Base-by-base conservation (phyloP, 2,113 vertebrate species). In the Paradoxurus hermaphroditus region DNA sequence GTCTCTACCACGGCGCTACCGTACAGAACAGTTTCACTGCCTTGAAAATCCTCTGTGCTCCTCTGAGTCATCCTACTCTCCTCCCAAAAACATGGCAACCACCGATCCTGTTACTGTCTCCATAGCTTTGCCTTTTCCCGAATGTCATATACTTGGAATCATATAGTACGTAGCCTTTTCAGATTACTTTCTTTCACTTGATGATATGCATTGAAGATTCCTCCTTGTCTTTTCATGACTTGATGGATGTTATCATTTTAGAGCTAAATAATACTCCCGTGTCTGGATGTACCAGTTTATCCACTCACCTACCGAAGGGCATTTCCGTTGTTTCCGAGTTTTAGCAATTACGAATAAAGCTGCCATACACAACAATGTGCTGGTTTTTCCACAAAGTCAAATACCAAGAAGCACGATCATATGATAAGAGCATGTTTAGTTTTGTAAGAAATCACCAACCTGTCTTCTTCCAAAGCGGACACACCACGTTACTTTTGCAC, bases 1-100 rank as follows among this genome's bases (percentile, higher is more conserved):
- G 4, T 21, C 11, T 10, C 31, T 44, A 21, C 31, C 1, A 12
- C 7, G 11, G 15, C 1, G 1, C 44, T 4, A 15, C 13, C 5
- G 12, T 2, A 9, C 3, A 16, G 39, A 59, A 12, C 1, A 25
- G 36, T 3, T 11, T 39, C 18, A 7, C 44, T 44, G 23, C 14
- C n/a, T 10, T 29, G 21, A 81, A 21, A 51, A 11, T 49, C 59
- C 62, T 27, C 44, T 63, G 25, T n/a, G 21, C 21, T 21, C 82
- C 12, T 3, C 21, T 68, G 46, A 27, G 5, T 46, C n/a, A n/a
- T 3, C 39, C n/a, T 11, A 14, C 8, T 2, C 19, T 36, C 56
- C 8, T 16, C 13, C n/a, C 12, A 1, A 12, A 31, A 13, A 21
- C 5, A 63, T 23, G 29, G 44, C 27, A 34, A 62, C 72, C 29